Base-by-base conservation (phyloP, 2,888 invertebrate genomes). In the Patella depressa region DNA sequence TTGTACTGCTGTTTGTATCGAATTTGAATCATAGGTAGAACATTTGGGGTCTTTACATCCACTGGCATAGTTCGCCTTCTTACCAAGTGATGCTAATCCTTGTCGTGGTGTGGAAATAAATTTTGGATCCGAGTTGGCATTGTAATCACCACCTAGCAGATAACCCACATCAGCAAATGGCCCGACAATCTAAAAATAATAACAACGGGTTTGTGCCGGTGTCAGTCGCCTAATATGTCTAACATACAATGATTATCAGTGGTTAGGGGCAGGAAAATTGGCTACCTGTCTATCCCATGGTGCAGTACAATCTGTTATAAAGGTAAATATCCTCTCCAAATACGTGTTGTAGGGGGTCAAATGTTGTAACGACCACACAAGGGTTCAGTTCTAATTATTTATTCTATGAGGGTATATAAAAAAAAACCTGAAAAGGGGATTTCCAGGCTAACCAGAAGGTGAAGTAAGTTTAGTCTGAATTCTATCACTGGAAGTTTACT, bases 101-200 rank as follows among this genome's bases (percentile, higher is more conserved):
- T 85, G 72, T 11, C 83, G 78, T 9, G 89, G 89, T 0, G 90
- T 89, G 7, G 82, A 83, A 1, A 85, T 84, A 72, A 82, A 88
- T 5, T 80, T 78, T 4, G 80, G 79, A 75, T 87, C 86, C 14
- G 86, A 75, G 12, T 81, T 76, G 2, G 90, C 84, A 19, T 82
- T 79, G 77, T 91, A 91, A 79, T 86, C 87, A 5, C 91, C 91
- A 82, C 85, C 88, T 57, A 88, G 80, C 72, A 87, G 85, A 3
- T 76, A 77, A 14, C 84, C 72, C 75, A 89, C 88, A 76, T 90
- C 81, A 17, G 88, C 85, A 85, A 90, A 87, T 11, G 91, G 91
- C 17, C 91, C 91, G 65, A 91, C 79, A n/a, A 91, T 81, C 90
- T 90, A 77, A 9, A 85, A 75, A 70, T 53, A n/a, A 75, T 59